Base-by-base conservation (phyloP, 2,113 vertebrate genomes). In the Gymnobelideus leadbeateri region DNA sequence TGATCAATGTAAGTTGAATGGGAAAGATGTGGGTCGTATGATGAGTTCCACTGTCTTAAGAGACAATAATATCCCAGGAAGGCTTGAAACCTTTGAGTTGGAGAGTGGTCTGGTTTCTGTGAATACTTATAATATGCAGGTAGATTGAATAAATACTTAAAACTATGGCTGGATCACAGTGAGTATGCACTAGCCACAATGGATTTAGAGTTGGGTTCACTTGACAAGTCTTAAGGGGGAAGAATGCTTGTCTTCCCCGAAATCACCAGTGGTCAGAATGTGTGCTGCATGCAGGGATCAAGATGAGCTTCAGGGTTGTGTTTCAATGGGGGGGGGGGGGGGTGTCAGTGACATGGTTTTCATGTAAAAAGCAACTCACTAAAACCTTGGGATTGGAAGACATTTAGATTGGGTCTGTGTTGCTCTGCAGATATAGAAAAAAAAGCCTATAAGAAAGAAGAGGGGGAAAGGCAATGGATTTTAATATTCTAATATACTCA, bases 271-370 rank as follows among this genome's bases (percentile, higher is more conserved):
- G 57, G 77, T 97, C 90, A 95, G 68, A n/a, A 93, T 93, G 50
- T 91, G 91, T 90, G 96, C 93, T 96, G 96, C 31, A 21, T 96
- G 57, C 90, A 95, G 95, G 94, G 96, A 94, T 50, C 89, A 94
- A 91, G 92, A 49, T 95, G 61, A 96, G 92, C 94, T 89, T 93
- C 84, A 68, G 90, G 92, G 89, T 93, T 93, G 94, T 93, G 68
- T 97, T 95, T 92, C 96, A 93, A 46, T 96, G 95, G 28, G 50
- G 91, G 28, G 47, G 89, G 92, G 95, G 97, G 97, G 7, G 50
- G 7, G 50, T 50, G 98, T 97, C 96, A 96, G 77, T 97, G 89
- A 94, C 96, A 96, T 96, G 97, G 96, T 97, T 97, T 96, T 89
- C 96, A 96, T 96, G 97, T 96, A 96, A 97, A 95, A 95, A 96